phyloP scores from a whole-genome alignment of 2,113 vertebrate species.

The Phodopus roborovskii region DNA sequence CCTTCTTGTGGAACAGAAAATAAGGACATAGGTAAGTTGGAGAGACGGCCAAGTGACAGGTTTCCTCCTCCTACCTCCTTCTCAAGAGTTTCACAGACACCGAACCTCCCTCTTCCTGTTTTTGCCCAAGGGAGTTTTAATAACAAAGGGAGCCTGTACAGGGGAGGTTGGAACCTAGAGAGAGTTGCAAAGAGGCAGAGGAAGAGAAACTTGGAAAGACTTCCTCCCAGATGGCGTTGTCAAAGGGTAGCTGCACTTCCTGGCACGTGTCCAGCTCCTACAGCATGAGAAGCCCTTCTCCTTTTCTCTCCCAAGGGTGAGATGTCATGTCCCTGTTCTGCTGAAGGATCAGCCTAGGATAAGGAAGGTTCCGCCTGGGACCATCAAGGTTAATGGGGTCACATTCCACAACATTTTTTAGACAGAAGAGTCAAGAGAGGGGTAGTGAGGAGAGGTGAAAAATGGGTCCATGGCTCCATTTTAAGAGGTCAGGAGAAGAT shows the following conservation, averaged over 20 bases:
- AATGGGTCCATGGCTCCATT: not conserved
- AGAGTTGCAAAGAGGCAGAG: not conserved
- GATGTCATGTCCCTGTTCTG: not conserved
- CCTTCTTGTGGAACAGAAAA: constrained; percentile 45
- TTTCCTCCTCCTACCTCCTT: not conserved
- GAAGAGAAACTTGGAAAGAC: not conserved
- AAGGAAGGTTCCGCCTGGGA: not conserved
- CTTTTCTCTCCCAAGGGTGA: not conserved
- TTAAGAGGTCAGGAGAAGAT: not conserved
- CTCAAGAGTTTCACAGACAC: not conserved
- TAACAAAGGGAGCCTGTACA: constrained; percentile 7
- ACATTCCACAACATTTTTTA: too few species aligned
- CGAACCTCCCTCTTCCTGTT: not conserved
- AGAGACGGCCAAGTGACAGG: not conserved
- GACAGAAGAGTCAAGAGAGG: not conserved
- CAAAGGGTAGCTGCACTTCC: fast-evolving
- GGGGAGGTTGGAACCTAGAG: not conserved
- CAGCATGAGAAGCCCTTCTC: not conserved
- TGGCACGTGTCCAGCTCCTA: fast-evolving
- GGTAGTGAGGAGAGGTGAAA: not conserved
- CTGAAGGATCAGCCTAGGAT: too few species aligned
- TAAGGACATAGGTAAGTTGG: not conserved
- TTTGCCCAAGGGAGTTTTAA: not conserved
- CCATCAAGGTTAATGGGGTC: not conserved
- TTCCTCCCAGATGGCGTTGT: not conserved